Conservation (phyloP, 1,140 invertebrate species). For the Bombus confusus region DNA sequence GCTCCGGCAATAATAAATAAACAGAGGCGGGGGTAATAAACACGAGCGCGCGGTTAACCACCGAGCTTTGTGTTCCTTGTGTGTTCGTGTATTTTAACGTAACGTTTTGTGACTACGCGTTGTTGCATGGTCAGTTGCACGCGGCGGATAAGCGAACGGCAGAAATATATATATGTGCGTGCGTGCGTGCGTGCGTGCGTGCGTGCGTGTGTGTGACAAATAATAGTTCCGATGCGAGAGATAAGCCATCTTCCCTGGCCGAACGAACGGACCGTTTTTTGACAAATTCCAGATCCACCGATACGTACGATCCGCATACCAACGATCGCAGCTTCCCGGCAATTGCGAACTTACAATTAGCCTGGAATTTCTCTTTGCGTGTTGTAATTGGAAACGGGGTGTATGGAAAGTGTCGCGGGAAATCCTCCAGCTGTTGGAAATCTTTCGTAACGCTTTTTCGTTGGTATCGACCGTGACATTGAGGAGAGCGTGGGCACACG, state of each 20-base stretch:
- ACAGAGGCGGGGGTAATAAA: neutral
- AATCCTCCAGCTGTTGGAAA: neutral
- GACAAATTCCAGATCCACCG: neutral
- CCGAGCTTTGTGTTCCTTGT: neutral
- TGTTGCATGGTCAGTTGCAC: conserved; percentile 13
- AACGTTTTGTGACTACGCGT: conserved; percentile 4
- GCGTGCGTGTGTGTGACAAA: neutral
- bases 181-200: neutral
- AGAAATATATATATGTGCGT: neutral
- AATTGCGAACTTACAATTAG: too few species aligned
- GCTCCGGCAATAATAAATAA: conserved; percentile 21
- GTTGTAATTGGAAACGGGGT: too few species aligned
- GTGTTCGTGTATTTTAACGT: neutral
- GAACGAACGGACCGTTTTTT: neutral
- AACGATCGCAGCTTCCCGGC: neutral
- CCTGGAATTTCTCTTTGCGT: too few species aligned
- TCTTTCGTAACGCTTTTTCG: neutral
- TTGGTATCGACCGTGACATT: conserved; percentile 33
- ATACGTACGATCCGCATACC: too few species aligned
- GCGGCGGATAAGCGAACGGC: conserved; percentile 23
- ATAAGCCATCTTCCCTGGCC: conserved; percentile 4
- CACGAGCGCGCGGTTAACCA: neutral
- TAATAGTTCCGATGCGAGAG: conserved; percentile 14
- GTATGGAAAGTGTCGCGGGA: too few species aligned
- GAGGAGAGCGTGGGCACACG: conserved; percentile 34